These are phyloP conservation scores for Distichodus sexfasciatus DNA, from an alignment of 2,797 vertebrate species.

Conservation along the genomic window DNA sequence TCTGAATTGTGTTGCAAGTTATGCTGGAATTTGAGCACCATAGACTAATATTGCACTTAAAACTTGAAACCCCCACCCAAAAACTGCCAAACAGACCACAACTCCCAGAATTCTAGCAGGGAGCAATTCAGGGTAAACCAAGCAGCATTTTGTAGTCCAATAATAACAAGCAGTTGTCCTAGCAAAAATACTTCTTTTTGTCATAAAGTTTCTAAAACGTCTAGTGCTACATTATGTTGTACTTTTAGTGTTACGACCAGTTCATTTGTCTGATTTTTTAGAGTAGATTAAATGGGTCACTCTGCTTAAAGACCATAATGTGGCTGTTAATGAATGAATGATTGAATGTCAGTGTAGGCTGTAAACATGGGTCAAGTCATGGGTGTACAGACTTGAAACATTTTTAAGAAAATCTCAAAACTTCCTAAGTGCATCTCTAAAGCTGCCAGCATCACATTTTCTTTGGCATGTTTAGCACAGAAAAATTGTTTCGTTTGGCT, in stretches of 20 bases:
- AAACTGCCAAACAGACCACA: constrained; percentile 55
- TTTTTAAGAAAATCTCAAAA: too few relatives aligned
- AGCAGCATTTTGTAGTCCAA: constrained; percentile 39
- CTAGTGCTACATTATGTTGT: constrained; percentile 6
- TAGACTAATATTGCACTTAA: constrained; percentile 50
- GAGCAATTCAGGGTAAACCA: constrained; percentile 43
- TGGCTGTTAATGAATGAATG: too few relatives aligned
- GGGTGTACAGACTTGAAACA: too few relatives aligned
- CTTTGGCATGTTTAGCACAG: too few relatives aligned
- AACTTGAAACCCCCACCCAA: constrained; percentile 32
- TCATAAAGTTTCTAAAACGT: constrained; percentile 14
- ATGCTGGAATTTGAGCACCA: constrained; percentile 40
- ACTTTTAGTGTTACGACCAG: not conserved
- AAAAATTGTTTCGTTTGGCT: too few relatives aligned
- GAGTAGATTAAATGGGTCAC: too few relatives aligned
- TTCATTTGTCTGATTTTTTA: not conserved
- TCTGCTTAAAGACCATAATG: too few relatives aligned
- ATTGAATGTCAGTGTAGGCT: too few relatives aligned
- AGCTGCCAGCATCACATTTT: too few relatives aligned
- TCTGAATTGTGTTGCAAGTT: not conserved
- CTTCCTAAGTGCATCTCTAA: too few relatives aligned
- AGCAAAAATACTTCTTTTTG: constrained; percentile 7
- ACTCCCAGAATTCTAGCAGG: constrained; percentile 24
- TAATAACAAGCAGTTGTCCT: constrained; percentile 18
- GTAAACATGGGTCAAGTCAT: too few relatives aligned